Evolutionary conservation across 30 jellyfish, hydroid and myxozoan genomes (phyloP), one percentile per base, ranked within the genome.

Genomic region (Cassiopea andromeda): DNA sequence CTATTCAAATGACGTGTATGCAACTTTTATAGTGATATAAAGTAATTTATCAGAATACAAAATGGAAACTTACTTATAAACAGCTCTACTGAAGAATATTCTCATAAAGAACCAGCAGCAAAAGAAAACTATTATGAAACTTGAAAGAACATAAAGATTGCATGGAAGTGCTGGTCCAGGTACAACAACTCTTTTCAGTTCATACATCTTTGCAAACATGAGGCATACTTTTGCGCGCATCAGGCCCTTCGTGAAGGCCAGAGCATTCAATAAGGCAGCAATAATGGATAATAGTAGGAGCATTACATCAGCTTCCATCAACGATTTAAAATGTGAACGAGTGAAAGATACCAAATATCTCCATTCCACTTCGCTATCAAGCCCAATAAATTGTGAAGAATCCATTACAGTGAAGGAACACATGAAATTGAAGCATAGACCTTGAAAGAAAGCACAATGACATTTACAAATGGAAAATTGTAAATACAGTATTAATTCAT

Each of bases 151-250:
- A 49, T 46, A 77, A 38, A 48, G 50, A 19, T 77, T 77, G 74
- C 86, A 77, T 57, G 38, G 38, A 43, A 54, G n/a, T 58, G 70
- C 86, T 3, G 86, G 86, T 8, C 86, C 86, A 13, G 86, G 74
- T 8, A 49, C 44, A 77, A 77, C 86, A 19, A 77, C 50, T 77
- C 86, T 77, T 48, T 77, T 77, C 49, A 77, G 74, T 60, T 77
- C 86, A 48, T 12, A 77, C 86, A 77, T 77, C 74, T 77, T 77
- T 16, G 86, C 86, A 49, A 77, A 77, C 86, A 77, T 46, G 74
- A 77, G 86, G 49, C 86, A 77, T 19, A 60, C 1, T 50, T 77
- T 77, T 15, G 86, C 10, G 15, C 86, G 86, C 54, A 38, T 48
- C 43, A 47, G 74, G 69, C 57, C 74, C 48, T 19, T 49, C 18